Evolutionary conservation across 2,797 vertebrate species (phyloP).

Genomic region (Meda fulgida): DNA sequence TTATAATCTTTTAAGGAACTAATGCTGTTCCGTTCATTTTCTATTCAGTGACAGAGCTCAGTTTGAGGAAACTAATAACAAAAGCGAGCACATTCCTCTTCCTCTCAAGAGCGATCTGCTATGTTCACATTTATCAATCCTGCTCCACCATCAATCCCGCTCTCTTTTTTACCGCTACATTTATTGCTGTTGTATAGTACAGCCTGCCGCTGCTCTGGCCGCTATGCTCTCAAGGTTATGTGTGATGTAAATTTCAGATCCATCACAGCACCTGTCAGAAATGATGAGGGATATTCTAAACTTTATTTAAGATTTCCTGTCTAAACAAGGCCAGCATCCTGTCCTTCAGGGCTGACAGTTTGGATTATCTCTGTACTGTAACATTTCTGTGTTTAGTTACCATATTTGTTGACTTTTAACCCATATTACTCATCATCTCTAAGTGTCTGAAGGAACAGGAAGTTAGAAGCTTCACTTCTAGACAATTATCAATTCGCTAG

Average conservation of each 20-base stretch:
- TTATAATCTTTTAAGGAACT: not conserved
- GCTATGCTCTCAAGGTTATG: conserved; percentile 52
- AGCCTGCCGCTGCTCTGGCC: conserved; percentile 19
- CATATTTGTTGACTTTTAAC: not conserved
- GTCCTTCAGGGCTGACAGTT: conserved; percentile 34
- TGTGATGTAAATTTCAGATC: conserved; percentile 50
- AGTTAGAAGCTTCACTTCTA: not conserved
- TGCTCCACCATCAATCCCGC: conserved; percentile 20
- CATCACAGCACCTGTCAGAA: conserved; percentile 45
- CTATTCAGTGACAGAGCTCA: not conserved
- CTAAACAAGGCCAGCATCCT: conserved; percentile 39
- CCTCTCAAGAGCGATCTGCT: conserved; percentile 7
- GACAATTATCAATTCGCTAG: not conserved
- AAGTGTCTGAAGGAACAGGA: not conserved
- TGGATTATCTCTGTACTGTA: conserved; percentile 17
- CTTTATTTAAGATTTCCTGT: conserved; percentile 31
- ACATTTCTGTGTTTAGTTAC: not conserved
- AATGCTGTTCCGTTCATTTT: not conserved
- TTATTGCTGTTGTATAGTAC: conserved; percentile 47
- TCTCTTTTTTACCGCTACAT: conserved; percentile 24
- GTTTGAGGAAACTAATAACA: not conserved
- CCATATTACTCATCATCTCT: not conserved
- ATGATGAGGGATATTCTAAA: conserved; percentile 39
- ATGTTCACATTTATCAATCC: conserved; percentile 33
- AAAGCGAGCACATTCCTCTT: not conserved